These are phyloP conservation scores for Leucophenga varia DNA, from an alignment of 1,140 invertebrate genomes.

Conservation along the genomic window DNA sequence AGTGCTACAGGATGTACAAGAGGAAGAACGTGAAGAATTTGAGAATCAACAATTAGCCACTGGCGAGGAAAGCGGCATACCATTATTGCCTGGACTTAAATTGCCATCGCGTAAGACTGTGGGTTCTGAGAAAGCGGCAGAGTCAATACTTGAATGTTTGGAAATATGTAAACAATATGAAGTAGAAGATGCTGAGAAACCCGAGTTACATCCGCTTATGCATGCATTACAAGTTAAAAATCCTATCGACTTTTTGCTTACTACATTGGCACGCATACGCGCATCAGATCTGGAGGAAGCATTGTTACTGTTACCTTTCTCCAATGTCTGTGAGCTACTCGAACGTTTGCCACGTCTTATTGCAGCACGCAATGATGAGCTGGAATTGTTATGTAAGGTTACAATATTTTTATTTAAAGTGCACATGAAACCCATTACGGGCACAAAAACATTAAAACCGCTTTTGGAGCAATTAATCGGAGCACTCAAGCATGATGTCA, in stretches of 20 bases:
- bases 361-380: conserved; percentile 64
- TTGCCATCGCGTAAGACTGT: conserved; percentile 88
- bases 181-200: conserved; percentile 59
- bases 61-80: conserved; percentile 68
- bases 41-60: conserved; percentile 72
- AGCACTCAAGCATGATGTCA: conserved; percentile 33
- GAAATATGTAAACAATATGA: conserved; percentile 74
- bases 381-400: conserved; percentile 75
- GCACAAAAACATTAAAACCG: conserved; percentile 68
- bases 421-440: conserved; percentile 81
- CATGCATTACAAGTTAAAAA: conserved; percentile 71
- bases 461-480: conserved; percentile 59
- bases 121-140: conserved; percentile 87
- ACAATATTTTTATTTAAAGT: conserved; percentile 80
- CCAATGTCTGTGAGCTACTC: conserved; percentile 77
- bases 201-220: conserved; percentile 72
- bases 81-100: conserved; percentile 71
- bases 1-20: conserved; percentile 88
- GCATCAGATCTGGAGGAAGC: conserved; percentile 88
- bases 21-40: conserved; percentile 75
- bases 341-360: conserved; percentile 70
- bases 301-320: conserved; percentile 81
- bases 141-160: conserved; percentile 85
- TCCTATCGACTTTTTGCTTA: conserved; percentile 78
- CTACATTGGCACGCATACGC: conserved; percentile 75